Percentiles rank a stretch among this genome's conserved stretches.
These are phyloP conservation scores for Spilogale gracilis DNA, from an alignment of 2,113 vertebrate genomes.

Conservation along the genomic window DNA sequence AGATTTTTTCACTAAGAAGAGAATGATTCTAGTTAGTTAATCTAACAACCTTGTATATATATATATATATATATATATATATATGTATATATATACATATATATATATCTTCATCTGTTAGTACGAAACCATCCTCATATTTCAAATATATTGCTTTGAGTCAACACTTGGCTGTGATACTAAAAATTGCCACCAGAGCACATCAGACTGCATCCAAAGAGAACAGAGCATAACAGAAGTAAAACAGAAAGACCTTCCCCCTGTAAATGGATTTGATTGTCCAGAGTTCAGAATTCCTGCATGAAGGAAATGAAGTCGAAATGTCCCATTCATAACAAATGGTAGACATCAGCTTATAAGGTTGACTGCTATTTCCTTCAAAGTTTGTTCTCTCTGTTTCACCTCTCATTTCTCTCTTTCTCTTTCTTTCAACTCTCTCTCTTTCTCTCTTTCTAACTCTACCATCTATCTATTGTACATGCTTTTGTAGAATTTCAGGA, in stretches of 20 bases:
- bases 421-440: background rate
- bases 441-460: background rate
- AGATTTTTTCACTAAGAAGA: background rate
- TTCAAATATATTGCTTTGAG: background rate
- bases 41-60: background rate
- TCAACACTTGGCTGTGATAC: background rate
- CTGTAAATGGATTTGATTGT: background rate
- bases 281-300: background rate
- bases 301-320: background rate
- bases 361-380: background rate
- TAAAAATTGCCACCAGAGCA: background rate
- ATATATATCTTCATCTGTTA: background rate
- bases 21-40: background rate
- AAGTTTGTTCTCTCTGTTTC: background rate
- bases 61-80: background rate
- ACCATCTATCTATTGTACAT: background rate
- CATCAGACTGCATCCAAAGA: background rate
- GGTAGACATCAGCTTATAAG: background rate
- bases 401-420: background rate
- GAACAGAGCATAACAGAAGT: background rate
- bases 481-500: conserved; percentile 64
- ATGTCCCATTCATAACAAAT: background rate
- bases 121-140: background rate
- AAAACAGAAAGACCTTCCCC: background rate
- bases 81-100: background rate